A percentile compares a stretch with the other conserved stretches of the same genome.
Evolutionary conservation across 1,140 invertebrate species (phyloP).

Genomic region (Drosophila albomicans): DNA sequence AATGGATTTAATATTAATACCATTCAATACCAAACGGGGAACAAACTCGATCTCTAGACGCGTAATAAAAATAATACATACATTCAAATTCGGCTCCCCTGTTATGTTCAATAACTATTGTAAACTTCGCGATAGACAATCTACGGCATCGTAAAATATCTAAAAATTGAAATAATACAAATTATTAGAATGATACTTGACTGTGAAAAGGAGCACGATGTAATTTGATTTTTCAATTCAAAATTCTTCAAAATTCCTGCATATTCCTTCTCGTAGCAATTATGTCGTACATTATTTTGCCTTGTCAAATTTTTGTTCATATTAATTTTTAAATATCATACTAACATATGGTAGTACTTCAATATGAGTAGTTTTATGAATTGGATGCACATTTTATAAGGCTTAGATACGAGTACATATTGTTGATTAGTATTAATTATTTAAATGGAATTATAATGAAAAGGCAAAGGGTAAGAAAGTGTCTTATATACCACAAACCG

Average conservation of each 20-base stretch:
- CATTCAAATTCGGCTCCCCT: neutral
- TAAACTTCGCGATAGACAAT: neutral
- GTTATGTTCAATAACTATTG: neutral
- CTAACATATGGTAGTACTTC: too few species aligned
- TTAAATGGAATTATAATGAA: too few species aligned
- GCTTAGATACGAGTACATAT: too few species aligned
- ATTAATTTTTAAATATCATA: neutral
- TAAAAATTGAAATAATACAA: neutral
- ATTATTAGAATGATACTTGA: constrained; percentile 76
- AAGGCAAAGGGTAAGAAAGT: too few species aligned
- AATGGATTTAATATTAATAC: neutral
- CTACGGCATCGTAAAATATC: neutral
- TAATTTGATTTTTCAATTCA: constrained; percentile 69
- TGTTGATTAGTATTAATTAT: too few species aligned
- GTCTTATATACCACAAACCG: too few species aligned
- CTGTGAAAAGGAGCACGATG: constrained; percentile 83
- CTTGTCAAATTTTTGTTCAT: constrained; percentile 10
- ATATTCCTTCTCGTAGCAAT: neutral
- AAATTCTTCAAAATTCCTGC: constrained; percentile 42
- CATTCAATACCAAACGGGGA: neutral
- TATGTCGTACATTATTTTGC: constrained; percentile 10
- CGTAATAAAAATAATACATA: neutral
- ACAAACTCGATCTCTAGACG: neutral
- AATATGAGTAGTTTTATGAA: too few species aligned
- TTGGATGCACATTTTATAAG: too few species aligned